phyloP scores from a whole-genome alignment of 2,888 invertebrate genomes.

The Trichopria drosophilae region DNA sequence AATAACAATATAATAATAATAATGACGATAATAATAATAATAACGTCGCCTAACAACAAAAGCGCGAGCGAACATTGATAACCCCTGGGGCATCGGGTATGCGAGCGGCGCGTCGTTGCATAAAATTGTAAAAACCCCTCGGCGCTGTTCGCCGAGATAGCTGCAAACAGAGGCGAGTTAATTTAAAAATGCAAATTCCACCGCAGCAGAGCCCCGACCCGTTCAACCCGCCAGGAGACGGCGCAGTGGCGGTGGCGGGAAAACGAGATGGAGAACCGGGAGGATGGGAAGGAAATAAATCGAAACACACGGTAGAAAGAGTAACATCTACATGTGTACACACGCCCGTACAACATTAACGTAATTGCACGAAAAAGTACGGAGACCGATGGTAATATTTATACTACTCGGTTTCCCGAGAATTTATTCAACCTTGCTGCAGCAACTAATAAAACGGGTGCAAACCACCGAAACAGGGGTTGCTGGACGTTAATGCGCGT shows the following conservation, averaged over 20 bases:
- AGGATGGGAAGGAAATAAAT: conserved; percentile 28
- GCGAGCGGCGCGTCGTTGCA: conserved; percentile 46
- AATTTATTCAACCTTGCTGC: no score
- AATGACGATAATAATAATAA: conserved; percentile 33
- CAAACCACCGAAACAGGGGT: no score
- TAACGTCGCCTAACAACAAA: conserved; percentile 41
- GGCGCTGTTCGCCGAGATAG: conserved; percentile 46
- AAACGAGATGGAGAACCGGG: conserved; percentile 11
- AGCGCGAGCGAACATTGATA: conserved; percentile 32
- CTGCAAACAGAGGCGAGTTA: conserved; percentile 58
- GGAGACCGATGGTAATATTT: no score
- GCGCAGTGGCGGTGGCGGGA: conserved; percentile 13
- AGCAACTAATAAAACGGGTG: no score
- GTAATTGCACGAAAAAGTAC: no score
- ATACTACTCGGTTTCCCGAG: no score
- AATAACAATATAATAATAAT: no score
- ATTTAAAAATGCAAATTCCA: conserved; percentile 59
- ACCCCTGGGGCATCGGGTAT: conserved; percentile 32
- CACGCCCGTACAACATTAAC: no score
- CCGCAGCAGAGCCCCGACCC: conserved; percentile 40
- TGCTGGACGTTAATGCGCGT: no score
- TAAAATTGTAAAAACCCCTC: conserved; percentile 56
- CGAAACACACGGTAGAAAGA: conserved; percentile 16
- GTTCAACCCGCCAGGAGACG: conserved; percentile 24
- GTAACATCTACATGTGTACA: background rate